phyloP scores from a whole-genome alignment of 2,888 invertebrate species.

The Agapostemon virescens region DNA sequence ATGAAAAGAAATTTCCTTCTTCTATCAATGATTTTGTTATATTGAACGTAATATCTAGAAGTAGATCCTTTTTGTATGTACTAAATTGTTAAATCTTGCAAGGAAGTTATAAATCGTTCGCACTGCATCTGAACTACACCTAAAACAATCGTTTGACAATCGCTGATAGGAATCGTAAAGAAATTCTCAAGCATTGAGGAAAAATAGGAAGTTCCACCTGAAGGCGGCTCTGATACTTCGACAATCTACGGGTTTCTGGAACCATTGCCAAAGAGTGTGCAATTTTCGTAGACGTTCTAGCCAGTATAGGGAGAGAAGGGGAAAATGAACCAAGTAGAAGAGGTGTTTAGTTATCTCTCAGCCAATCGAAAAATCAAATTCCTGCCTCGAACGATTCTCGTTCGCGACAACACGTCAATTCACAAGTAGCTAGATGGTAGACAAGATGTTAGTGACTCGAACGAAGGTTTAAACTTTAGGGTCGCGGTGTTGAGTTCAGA shows the following conservation, averaged over 20 bases:
- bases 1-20: neutral
- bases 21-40: neutral
- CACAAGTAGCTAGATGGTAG: slow-evolving; percentile 62
- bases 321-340: neutral
- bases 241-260: slow-evolving; percentile 16
- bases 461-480: slow-evolving; percentile 50
- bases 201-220: neutral
- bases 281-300: neutral
- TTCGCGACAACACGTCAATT: slow-evolving; percentile 67
- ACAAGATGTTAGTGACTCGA: slow-evolving; percentile 48
- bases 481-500: neutral
- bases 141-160: too few relatives aligned
- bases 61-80: neutral
- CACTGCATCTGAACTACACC: neutral
- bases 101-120: neutral
- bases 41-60: neutral
- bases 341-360: slow-evolving; percentile 38
- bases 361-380: slow-evolving; percentile 48
- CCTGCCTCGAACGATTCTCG: slow-evolving; percentile 62
- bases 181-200: neutral
- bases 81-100: neutral
- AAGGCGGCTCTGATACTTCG: neutral
- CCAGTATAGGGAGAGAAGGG: neutral
- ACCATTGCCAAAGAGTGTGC: slow-evolving; percentile 12
- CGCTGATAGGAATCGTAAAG: neutral